Evolutionary conservation across 2,797 vertebrate genomes (phyloP), one percentile per base, ranked within the genome.

Genomic region (Phaenicophaeus curvirostris): DNA sequence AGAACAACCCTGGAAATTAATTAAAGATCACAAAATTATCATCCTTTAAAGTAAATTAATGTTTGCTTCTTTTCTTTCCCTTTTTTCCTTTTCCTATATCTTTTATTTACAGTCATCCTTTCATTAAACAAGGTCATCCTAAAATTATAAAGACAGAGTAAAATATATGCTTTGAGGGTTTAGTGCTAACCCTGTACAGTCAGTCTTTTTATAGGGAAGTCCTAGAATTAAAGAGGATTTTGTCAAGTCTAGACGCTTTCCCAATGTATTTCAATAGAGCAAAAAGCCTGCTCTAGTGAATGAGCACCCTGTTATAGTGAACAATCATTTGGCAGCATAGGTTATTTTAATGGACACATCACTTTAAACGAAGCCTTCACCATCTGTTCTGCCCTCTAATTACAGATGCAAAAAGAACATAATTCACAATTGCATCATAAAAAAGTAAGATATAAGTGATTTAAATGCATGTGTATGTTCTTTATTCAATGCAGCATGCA

Each of bases 321-420:
- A 92, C 97, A 97, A 97, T 98, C 98, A 97, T 97, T 98, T 98
- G 97, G 97, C 98, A 97, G 97, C 98, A 97, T 97, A 98, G 98
- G 98, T 98, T 98, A 98, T 98, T 98, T 98, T 98, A 98, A 98
- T 98, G 98, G 98, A 98, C 98, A 98, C 96, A 98, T 98, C 98
- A 98, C 98, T 98, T 98, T 98, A 97, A 98, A 98, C 97, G 95
- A 97, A 98, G 98, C 96, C 96, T 98, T 97, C 96, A 37, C 98
- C 98, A 98, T 98, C 98, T 98, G 98, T 98, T 98, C 97, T 98
- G 98, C 98, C 98, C 98, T 98, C 98, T 98, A 98, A 98, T 98
- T 98, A 98, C 98, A 98, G 97, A 98, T 98, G 97, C 98, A 98
- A 97, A 97, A 98, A 97, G 97, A 97, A 97, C 97, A 98, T 98